Evolutionary conservation across 2,113 vertebrate genomes (phyloP).

Genomic region (Origma solitaria): DNA sequence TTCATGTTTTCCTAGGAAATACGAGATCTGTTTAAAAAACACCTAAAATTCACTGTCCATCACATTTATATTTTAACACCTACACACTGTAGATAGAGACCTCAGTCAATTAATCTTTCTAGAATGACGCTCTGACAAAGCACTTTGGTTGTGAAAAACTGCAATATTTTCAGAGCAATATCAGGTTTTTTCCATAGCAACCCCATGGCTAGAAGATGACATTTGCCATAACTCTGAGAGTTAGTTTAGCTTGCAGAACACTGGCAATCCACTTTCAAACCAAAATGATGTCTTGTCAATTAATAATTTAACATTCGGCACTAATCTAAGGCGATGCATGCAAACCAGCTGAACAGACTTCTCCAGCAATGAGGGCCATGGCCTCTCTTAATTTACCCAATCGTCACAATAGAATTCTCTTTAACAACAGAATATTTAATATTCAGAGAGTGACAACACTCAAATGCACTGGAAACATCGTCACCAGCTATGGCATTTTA

Average conservation of each 20-base stretch:
- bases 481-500: not conserved
- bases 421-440: not conserved
- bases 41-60: conserved; percentile 16
- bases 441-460: not conserved
- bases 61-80: not conserved
- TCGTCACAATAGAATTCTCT: not conserved
- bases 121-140: not conserved
- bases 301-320: not conserved
- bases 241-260: not conserved
- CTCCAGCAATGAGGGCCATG: not conserved
- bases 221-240: not conserved
- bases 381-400: conserved; percentile 2
- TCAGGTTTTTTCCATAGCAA: not conserved
- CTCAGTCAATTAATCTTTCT: conserved; percentile 12
- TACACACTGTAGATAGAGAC: not conserved
- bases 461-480: fast-evolving
- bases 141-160: not conserved
- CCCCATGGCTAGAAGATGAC: not conserved
- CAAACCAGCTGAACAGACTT: conserved; percentile 10
- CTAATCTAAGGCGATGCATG: not conserved
- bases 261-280: not conserved
- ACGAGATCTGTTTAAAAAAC: not conserved
- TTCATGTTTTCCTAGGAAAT: not conserved
- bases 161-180: not conserved
- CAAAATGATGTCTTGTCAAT: not conserved